Base-by-base conservation (phyloP, 2,113 vertebrate genomes). In the Solea solea region DNA sequence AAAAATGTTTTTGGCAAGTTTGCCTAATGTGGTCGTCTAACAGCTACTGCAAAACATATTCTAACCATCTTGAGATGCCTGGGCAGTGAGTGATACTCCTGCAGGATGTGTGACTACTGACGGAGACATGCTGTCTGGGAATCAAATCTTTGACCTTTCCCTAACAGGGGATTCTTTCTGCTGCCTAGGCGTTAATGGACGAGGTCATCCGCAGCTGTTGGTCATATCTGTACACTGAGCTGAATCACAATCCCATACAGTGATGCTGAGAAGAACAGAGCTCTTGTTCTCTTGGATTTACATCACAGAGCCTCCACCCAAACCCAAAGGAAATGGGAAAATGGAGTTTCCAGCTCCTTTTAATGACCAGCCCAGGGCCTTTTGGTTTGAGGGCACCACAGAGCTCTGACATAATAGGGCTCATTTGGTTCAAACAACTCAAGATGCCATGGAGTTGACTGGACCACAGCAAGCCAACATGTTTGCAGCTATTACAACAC, bases 291-390 rank as follows among this genome's bases (percentile, higher is more conserved):
- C 68, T 64, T 81, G 82, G 83, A 86, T 56, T 85, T 80, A 70
- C 83, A 86, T 91, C 88, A 85, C 84, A 77, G 60, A 74, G 79
- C 64, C 86, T 86, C 87, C 90, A 84, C 89, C 87, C 90, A 89
- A 86, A 89, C 78, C 87, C 87, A 89, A 64, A 89, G 86, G 87
- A 88, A 89, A 90, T 76, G 66, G 88, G 65, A 84, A 90, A 88
- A 83, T 80, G 67, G 72, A 81, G 82, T 86, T 91, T 90, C 87
- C 87, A 91, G 70, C 74, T 82, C 13, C 2, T 82, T 88, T 88
- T 88, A 88, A 89, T 86, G 81, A 81, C 62, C 66, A 56, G 84
- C 85, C 62, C 53, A 48, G 76, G 83, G 88, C 84, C 82, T 86
- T 78, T 86, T 56, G 79, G 82, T 84, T 86, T 80, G 80, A 80